Base-by-base conservation (phyloP, 2,888 invertebrate species). In the Sarcophaga carnaria region DNA sequence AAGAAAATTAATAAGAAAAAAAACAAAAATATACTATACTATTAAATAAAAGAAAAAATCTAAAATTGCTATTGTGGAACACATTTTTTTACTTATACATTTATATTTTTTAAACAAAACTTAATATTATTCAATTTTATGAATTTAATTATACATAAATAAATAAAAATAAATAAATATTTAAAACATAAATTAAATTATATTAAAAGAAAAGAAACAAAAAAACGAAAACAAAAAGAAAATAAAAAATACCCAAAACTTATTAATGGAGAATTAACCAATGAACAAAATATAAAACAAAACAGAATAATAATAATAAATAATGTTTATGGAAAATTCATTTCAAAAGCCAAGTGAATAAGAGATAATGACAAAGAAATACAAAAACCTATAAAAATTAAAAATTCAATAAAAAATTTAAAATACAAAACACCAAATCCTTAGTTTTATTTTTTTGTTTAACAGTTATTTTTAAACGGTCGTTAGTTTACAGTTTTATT, bases 1-100 rank as follows among this genome's bases (percentile, higher is more conserved):
- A 90, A 89, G 88, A 88, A 89, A 86, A 72, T 78, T 74, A 17
- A 89, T 81, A 85, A 83, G 63, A 69, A 89, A 88, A 88, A 88
- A 83, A 80, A 85, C 78, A 88, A 82, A 87, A 89, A 99, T 98
- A 98, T 99, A 99, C 80, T 83, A 83, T 72, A 83, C 77, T 78
- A 54, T 54, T 12, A 47, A 74, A 72, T 66, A 59, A 77, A 59
- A 72, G 85, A 85, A 82, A 76, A 85, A 82, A 88, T 88, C 84
- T 88, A 89, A 88, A 89, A 89, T 89, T 85, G 90, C 89, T 90
- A 89, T 86, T 90, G 90, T 89, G 90, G 89, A 90, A 90, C 89
- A 90, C 89, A 90, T 89, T 90, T 90, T 90, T 90, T 90, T 90
- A 90, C 89, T 90, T 90, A 89, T 90, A 90, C 89, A 90, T 89